Conservation (phyloP, 2,113 vertebrate genomes). For the Larimichthys crocea region DNA sequence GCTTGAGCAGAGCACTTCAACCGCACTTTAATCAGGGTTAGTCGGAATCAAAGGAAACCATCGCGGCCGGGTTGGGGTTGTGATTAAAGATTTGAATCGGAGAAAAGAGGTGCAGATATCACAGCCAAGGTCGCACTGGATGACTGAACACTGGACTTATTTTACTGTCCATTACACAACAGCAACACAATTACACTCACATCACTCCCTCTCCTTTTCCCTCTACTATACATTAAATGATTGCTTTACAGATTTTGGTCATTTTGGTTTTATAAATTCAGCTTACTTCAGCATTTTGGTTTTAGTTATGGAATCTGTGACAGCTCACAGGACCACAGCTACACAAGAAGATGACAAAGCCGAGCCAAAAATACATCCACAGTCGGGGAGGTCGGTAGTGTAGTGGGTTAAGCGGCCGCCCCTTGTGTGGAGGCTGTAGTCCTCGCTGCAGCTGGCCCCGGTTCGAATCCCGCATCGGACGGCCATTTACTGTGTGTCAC, state of each 20-base stretch:
- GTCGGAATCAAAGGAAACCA: background rate
- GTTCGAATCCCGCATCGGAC: too few species aligned
- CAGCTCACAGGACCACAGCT: background rate
- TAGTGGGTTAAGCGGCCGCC: too few species aligned
- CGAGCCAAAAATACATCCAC: background rate
- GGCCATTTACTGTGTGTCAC: too few species aligned
- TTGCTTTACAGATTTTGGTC: background rate
- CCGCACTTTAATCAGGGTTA: background rate
- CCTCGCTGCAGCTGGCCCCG: too few species aligned
- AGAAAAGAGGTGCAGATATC: background rate
- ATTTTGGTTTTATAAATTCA: background rate
- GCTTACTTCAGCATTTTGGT: too few species aligned
- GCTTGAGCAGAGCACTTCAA: background rate
- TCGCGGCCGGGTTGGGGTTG: background rate
- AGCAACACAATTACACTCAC: background rate
- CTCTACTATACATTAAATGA: background rate
- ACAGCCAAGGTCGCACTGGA: background rate
- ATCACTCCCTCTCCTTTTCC: background rate
- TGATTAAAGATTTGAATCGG: background rate
- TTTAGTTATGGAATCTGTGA: background rate
- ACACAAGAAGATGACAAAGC: background rate
- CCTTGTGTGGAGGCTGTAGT: too few species aligned
- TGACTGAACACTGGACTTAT: background rate
- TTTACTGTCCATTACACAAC: background rate
- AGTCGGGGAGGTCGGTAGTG: background rate